These are phyloP conservation scores for Tromatobia lineatoria DNA, from an alignment of 2,888 invertebrate genomes.

Conservation along the genomic window DNA sequence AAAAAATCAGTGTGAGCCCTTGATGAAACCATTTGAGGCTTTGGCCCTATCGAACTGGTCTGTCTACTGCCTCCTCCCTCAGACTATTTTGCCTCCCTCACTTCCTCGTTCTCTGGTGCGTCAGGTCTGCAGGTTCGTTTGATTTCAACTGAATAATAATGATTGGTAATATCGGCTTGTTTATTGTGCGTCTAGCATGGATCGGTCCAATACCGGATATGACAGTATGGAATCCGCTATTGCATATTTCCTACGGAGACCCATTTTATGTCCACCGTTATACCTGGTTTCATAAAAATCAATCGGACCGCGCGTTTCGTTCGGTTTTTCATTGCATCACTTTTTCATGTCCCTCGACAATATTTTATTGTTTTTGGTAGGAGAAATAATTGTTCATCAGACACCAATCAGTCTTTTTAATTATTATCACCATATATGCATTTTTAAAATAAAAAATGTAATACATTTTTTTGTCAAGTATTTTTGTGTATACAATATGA, in stretches of 20 bases:
- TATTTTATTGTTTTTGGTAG: neutral
- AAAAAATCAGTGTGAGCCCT: conserved; percentile 26
- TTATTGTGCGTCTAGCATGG: conserved; percentile 66
- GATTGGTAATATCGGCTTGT: conserved; percentile 73
- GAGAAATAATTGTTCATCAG: neutral
- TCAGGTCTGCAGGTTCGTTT: conserved; percentile 41
- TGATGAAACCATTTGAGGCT: conserved; percentile 65
- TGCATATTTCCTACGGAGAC: neutral
- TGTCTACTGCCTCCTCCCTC: neutral
- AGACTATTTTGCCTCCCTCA: neutral
- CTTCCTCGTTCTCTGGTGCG: neutral
- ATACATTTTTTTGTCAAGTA: neutral
- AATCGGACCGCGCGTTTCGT: neutral
- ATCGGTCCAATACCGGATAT: neutral
- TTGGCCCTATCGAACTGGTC: conserved; percentile 60
- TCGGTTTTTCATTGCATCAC: neutral
- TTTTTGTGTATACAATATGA: neutral
- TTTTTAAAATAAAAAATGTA: neutral
- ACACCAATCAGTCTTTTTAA: neutral
- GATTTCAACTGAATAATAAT: conserved; percentile 72
- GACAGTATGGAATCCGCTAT: neutral
- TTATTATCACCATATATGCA: neutral
- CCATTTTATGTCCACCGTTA: neutral
- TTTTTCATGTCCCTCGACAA: neutral
- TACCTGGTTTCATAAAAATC: neutral